Evolutionary conservation across 2,113 vertebrate genomes (phyloP).

Genomic region (Corapipo altera): DNA sequence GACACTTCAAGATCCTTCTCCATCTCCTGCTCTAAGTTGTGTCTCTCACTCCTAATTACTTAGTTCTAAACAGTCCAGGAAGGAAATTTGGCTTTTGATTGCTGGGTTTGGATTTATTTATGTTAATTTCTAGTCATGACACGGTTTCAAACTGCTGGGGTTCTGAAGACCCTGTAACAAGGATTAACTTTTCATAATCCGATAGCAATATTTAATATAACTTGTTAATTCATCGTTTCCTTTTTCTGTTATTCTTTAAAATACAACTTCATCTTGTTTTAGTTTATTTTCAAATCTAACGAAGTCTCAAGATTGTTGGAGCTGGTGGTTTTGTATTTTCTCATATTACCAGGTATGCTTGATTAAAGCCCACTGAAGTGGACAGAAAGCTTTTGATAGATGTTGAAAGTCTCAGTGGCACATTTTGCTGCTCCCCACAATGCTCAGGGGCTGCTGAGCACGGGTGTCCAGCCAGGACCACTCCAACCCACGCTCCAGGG

Average conservation of each 20-base stretch:
- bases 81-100: neutral
- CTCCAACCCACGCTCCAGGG: fast-evolving
- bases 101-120: neutral
- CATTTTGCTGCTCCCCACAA: fast-evolving
- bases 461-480: fast-evolving
- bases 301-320: neutral
- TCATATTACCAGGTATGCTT: neutral
- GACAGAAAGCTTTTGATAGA: neutral
- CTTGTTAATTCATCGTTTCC: neutral
- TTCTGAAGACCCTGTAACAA: neutral
- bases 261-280: neutral
- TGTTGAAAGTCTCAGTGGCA: neutral
- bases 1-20: neutral
- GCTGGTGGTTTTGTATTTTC: neutral
- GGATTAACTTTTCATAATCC: neutral
- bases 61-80: neutral
- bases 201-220: neutral
- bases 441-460: neutral
- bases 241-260: neutral
- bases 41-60: neutral
- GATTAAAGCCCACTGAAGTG: neutral
- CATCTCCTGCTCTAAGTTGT: neutral
- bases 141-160: neutral
- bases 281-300: neutral
- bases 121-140: neutral